Percentiles rank a stretch among this genome's conserved stretches.
phyloP scores from a whole-genome alignment of 2,888 invertebrate species.

The Scaptomyza flava region DNA sequence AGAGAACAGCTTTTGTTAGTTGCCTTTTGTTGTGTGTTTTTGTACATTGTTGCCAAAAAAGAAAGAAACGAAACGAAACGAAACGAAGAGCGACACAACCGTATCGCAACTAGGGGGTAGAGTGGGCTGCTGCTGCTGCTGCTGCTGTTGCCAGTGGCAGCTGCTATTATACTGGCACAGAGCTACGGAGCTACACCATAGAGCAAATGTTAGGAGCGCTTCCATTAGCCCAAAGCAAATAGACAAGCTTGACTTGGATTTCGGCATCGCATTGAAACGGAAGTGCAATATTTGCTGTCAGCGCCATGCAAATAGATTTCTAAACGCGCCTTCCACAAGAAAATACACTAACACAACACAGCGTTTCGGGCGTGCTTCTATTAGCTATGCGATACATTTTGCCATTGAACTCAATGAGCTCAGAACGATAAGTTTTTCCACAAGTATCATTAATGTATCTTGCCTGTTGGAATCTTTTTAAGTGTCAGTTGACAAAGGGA shows the following conservation, averaged over 20 bases:
- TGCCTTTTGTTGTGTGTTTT: conserved; percentile 44
- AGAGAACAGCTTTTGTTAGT: conserved; percentile 42
- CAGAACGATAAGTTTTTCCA: background rate
- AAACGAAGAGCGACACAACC: conserved; percentile 26
- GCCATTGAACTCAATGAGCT: background rate
- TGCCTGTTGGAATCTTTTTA: too few relatives aligned
- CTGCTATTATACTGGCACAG: conserved; percentile 23
- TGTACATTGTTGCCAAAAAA: conserved; percentile 52
- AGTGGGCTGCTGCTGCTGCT: background rate
- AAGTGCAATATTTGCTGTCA: conserved; percentile 75
- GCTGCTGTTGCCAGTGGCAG: conserved; percentile 19
- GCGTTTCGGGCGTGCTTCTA: background rate
- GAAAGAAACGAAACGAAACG: conserved; percentile 14
- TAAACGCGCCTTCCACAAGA: conserved; percentile 50
- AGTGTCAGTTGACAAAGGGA: too few relatives aligned
- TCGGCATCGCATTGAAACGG: conserved; percentile 63
- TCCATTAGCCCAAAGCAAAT: conserved; percentile 73
- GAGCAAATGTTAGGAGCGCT: conserved; percentile 42
- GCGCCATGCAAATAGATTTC: conserved; percentile 71
- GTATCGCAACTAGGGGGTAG: conserved; percentile 1
- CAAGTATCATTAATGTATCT: background rate
- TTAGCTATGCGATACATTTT: background rate
- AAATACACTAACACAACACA: conserved; percentile 14
- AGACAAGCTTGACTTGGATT: conserved; percentile 77
- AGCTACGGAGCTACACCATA: background rate